Evolutionary conservation across 2,113 vertebrate genomes (phyloP).

Genomic region (Chloebia gouldiae): DNA sequence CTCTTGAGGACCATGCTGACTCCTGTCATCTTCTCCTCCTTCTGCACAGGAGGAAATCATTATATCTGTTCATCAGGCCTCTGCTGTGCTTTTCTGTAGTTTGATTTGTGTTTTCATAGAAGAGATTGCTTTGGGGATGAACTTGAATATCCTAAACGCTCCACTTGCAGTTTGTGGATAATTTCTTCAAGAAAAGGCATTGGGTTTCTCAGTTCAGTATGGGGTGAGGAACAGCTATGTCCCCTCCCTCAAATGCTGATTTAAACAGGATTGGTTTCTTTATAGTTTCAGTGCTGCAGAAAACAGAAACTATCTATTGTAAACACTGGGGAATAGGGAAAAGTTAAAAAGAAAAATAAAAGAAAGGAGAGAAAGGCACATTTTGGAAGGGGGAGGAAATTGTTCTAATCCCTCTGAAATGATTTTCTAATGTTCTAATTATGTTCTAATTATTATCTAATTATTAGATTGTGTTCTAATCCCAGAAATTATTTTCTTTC

Average conservation of each 20-base stretch:
- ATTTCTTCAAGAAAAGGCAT: background rate
- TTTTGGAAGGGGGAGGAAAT: background rate
- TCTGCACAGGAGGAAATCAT: background rate
- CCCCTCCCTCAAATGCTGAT: background rate
- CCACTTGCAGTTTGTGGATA: background rate
- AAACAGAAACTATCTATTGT: background rate
- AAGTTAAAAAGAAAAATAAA: background rate
- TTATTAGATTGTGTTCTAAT: no score
- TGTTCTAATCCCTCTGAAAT: slow-evolving; percentile 43
- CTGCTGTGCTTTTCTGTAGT: background rate
- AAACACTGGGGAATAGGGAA: background rate
- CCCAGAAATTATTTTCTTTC: slow-evolving; percentile 16
- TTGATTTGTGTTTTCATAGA: background rate
- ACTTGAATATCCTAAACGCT: background rate
- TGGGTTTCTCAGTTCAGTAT: background rate
- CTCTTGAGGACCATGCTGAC: background rate
- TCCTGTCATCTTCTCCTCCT: background rate
- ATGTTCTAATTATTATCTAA: no score
- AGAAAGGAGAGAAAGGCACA: background rate
- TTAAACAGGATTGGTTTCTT: background rate
- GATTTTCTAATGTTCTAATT: background rate
- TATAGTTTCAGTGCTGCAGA: background rate
- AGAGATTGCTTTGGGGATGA: background rate
- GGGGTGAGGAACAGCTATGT: background rate
- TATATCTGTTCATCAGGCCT: background rate